These are phyloP conservation scores for Euborellia annulipes DNA, from an alignment of 1,140 invertebrate species.

Conservation along the genomic window DNA sequence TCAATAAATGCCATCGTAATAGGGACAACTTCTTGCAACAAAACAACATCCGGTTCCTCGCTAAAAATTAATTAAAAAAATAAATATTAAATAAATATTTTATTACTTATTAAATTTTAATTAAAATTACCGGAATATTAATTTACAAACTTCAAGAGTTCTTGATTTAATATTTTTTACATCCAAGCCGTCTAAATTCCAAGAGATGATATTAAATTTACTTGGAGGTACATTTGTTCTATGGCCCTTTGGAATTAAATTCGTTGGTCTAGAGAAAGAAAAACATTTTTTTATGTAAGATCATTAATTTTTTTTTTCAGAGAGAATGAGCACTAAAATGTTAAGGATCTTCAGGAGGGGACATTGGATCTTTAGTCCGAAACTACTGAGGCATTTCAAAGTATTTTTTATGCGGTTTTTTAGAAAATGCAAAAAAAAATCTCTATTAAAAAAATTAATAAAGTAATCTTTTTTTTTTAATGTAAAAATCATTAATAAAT, in stretches of 20 bases:
- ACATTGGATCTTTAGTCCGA: too few species aligned
- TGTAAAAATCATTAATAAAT: too few species aligned
- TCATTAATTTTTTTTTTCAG: background rate
- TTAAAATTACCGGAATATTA: conserved; percentile 30
- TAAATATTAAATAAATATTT: background rate
- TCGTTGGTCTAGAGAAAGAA: too few species aligned
- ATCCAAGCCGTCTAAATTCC: conserved; percentile 50
- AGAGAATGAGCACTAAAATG: background rate
- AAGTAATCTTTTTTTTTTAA: too few species aligned
- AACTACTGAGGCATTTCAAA: too few species aligned
- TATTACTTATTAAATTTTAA: background rate
- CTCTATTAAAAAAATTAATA: too few species aligned
- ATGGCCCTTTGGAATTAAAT: too few species aligned
- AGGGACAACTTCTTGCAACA: conserved; percentile 43
- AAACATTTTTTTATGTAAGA: background rate
- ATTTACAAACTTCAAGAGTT: conserved; percentile 33
- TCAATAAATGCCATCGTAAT: conserved; percentile 27
- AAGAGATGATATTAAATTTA: conserved; percentile 31
- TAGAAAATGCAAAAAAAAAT: too few species aligned
- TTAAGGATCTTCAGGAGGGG: too few species aligned
- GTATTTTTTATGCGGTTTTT: too few species aligned
- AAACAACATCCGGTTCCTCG: conserved; percentile 40
- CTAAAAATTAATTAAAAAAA: conserved; percentile 23
- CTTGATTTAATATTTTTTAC: conserved; percentile 32
- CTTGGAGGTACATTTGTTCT: conserved; percentile 21